A percentile compares a stretch with the other conserved stretches of the same genome.
Evolutionary conservation across 37 sponge, comb jelly and placozoan species (phyloP).

Genomic region (Aplysina aerophoba): DNA sequence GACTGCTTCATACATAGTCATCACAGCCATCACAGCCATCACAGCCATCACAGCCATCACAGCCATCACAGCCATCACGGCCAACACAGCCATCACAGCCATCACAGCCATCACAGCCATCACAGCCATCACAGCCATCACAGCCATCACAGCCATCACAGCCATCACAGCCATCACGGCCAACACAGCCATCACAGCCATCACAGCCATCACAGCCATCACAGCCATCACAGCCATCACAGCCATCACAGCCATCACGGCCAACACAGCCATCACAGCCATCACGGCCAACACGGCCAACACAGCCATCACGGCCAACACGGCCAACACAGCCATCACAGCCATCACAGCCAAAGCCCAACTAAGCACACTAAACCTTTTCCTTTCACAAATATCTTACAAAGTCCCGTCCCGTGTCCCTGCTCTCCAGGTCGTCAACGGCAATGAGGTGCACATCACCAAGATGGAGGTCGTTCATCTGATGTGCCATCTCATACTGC

Average conservation of each 20-base stretch:
- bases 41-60: background rate
- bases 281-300: slow-evolving; percentile 9
- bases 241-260: background rate
- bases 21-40: background rate
- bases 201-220: background rate
- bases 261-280: background rate
- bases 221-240: background rate
- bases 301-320: background rate
- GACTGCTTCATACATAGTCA: too few relatives aligned
- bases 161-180: background rate
- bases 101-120: background rate
- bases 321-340: background rate
- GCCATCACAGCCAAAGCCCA: slow-evolving; percentile 1
- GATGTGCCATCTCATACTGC: slow-evolving; percentile 66
- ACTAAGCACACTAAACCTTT: too few relatives aligned
- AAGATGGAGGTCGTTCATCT: slow-evolving; percentile 76
- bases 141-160: background rate
- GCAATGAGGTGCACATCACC: slow-evolving; percentile 78
- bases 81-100: background rate
- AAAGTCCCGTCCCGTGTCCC: slow-evolving; percentile 61
- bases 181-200: background rate
- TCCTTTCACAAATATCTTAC: slow-evolving; percentile 20
- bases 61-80: background rate
- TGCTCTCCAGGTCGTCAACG: slow-evolving; percentile 74
- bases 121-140: background rate